phyloP scores from a whole-genome alignment of 2,888 invertebrate genomes.

The Epistrophella euchroma region DNA sequence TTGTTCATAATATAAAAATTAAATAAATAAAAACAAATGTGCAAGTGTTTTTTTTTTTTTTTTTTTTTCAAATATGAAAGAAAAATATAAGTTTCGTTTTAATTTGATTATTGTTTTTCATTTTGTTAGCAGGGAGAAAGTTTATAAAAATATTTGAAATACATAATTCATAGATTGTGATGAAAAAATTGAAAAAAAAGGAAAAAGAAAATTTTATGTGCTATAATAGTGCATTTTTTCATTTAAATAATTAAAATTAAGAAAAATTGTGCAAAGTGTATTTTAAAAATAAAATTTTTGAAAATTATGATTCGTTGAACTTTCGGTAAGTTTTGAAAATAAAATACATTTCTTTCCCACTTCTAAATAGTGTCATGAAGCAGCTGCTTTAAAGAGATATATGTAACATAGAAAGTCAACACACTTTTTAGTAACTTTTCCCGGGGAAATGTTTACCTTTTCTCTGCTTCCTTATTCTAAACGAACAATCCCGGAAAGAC shows the following conservation, averaged over 20 bases:
- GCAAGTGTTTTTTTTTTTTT: slow-evolving; percentile 18
- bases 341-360: neutral
- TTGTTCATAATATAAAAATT: slow-evolving; percentile 45
- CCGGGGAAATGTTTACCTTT: too few species aligned
- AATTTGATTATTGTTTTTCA: slow-evolving; percentile 5
- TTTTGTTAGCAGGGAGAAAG: slow-evolving; percentile 44
- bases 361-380: too few species aligned
- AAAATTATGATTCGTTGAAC: slow-evolving; percentile 23
- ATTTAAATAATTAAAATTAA: slow-evolving; percentile 42
- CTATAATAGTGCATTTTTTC: slow-evolving; percentile 81
- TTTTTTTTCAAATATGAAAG: too few species aligned
- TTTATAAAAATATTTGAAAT: slow-evolving; percentile 1
- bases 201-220: slow-evolving; percentile 79
- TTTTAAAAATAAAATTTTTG: neutral
- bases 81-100: neutral
- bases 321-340: slow-evolving; percentile 14
- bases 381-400: too few species aligned
- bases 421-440: too few species aligned
- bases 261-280: slow-evolving; percentile 50
- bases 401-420: too few species aligned
- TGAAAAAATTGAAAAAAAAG: slow-evolving; percentile 79
- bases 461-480: too few species aligned
- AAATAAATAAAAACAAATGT: slow-evolving; percentile 55
- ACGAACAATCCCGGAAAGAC: too few species aligned
- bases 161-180: slow-evolving; percentile 59